Conservation (phyloP, 1,140 invertebrate species). For the Neodiprion fabricii region DNA sequence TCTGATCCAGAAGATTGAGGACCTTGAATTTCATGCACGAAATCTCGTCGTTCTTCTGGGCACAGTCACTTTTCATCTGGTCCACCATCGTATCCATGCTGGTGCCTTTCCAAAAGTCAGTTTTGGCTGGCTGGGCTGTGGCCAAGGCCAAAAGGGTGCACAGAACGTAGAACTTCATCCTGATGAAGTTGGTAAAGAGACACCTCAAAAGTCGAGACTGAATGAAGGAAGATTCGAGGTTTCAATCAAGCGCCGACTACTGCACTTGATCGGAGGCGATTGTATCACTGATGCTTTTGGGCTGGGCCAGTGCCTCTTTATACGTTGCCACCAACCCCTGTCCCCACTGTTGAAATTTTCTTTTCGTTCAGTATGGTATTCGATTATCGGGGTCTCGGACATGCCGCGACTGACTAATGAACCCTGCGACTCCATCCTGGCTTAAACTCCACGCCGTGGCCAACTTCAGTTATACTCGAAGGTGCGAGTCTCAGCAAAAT, state of each 20-base stretch:
- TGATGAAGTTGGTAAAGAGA: slow-evolving; percentile 11
- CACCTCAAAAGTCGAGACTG: background rate
- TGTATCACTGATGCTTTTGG: slow-evolving; percentile 53
- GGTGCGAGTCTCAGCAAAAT: background rate
- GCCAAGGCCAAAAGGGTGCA: slow-evolving; percentile 58
- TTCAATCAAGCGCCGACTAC: slow-evolving; percentile 10
- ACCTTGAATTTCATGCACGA: slow-evolving; percentile 83
- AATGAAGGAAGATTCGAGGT: background rate
- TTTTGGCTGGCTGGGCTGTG: slow-evolving; percentile 67
- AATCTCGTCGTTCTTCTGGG: slow-evolving; percentile 76
- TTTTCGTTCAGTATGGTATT: slow-evolving; percentile 63
- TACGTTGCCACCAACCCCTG: slow-evolving; percentile 42
- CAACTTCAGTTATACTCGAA: background rate
- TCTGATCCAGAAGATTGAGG: slow-evolving; percentile 76
- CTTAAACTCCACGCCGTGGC: background rate
- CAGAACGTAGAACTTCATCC: slow-evolving; percentile 47
- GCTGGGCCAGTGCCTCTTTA: slow-evolving; percentile 55
- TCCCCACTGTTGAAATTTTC: slow-evolving; percentile 53
- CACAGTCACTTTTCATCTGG: slow-evolving; percentile 75
- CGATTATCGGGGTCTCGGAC: slow-evolving; percentile 60
- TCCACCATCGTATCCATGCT: slow-evolving; percentile 75
- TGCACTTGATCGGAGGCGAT: slow-evolving; percentile 39
- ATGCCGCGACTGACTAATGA: slow-evolving; percentile 45
- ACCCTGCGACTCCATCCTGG: background rate
- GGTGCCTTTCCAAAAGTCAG: slow-evolving; percentile 72